Evolutionary conservation across 2,113 vertebrate species (phyloP), one percentile per base, ranked within the genome.

Genomic region (Aptenodytes patagonicus): DNA sequence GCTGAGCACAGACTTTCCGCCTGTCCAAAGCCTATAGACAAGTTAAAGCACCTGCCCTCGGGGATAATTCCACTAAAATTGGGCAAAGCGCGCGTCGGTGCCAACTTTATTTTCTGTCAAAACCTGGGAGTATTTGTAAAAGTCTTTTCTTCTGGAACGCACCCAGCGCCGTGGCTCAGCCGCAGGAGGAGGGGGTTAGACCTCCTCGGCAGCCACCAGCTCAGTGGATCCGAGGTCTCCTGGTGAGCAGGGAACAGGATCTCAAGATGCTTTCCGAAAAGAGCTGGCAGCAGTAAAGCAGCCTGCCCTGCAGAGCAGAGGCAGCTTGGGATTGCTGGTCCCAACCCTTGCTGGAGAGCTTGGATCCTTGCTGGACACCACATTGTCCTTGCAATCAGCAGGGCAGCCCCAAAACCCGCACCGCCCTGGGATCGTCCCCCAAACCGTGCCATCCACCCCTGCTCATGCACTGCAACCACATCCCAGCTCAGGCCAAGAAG

Each of bases 41-140:
- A 97, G 93, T 94, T 92, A 87, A 96, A 97, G 91, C 81, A 95
- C 95, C 91, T 92, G 96, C 94, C 96, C 85, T 42, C 46, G 2
- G 91, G 96, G 89, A 97, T 96, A 96, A 97, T 95, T 94, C 83
- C 52, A 38, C 83, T 93, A 65, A 89, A 89, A 89, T 18, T 95
- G 89, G 96, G 94, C 36, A 31, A 96, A 79, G 64, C 7, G 2
- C 6, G 4, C 8, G 1, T 11, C 7, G 31, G 47, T 95, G 95
- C 91, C 94, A 93, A 42, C 29, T 79, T 93, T 17, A 91, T 82
- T 95, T 94, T 60, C 91, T 58, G 38, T 90, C 94, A 88, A 97
- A 93, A 82, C 46, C 87, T 73, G 38, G 32, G 55, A 95, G 70
- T 38, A 52, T 96, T 93, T 95, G 83, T 84, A 83, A 83, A 82